A percentile compares a stretch with the other conserved stretches of the same genome.
phyloP scores from a whole-genome alignment of 2,888 invertebrate species.

The Rotaria macrura region DNA sequence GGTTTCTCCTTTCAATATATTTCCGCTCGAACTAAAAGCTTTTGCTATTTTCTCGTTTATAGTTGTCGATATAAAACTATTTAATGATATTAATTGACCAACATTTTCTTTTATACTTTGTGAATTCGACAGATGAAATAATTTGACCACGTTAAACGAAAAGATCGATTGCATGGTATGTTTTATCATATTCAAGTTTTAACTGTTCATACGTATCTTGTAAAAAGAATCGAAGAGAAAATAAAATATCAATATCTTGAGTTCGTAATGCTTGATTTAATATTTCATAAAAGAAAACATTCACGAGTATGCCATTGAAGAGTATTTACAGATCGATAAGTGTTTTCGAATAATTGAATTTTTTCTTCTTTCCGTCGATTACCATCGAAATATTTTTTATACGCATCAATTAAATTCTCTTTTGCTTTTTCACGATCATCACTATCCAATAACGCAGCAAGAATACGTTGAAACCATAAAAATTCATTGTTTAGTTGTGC shows the following conservation, averaged over 20 bases:
- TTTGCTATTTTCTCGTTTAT: neutral
- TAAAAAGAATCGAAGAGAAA: neutral
- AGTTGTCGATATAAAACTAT: neutral
- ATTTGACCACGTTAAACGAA: neutral
- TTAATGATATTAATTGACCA: neutral
- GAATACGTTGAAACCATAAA: neutral
- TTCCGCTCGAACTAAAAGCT: neutral
- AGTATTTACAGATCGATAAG: neutral
- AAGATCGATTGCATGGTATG: neutral
- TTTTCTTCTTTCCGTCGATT: neutral
- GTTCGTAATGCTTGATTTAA: neutral
- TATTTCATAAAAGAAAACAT: neutral
- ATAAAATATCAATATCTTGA: neutral
- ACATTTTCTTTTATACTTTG: neutral
- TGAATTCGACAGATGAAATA: too few species aligned
- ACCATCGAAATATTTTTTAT: neutral
- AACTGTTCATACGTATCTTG: neutral
- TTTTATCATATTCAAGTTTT: neutral
- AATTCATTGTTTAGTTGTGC: neutral
- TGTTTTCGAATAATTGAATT: neutral
- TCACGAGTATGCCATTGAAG: neutral
- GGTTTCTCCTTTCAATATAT: neutral
- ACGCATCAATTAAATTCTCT: neutral
- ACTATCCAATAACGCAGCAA: neutral
- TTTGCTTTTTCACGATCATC: neutral